Percentiles rank a stretch among this genome's conserved stretches.
phyloP scores from a whole-genome alignment of 2,888 invertebrate genomes.

The Cryptocheilus praepositus region DNA sequence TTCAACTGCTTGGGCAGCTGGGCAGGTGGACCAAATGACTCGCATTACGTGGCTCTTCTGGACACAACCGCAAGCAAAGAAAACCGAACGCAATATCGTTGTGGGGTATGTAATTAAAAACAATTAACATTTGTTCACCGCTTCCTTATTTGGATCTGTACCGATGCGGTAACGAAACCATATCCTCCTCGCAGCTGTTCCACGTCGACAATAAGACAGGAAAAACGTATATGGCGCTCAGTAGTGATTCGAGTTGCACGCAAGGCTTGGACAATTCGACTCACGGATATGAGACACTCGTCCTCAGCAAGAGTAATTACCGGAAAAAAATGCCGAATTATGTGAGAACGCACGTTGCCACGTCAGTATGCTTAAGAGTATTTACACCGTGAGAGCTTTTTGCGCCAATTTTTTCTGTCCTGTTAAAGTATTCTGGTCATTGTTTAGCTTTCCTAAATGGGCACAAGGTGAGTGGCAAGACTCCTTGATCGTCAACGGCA shows the following conservation, averaged over 20 bases:
- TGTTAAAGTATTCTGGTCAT: background rate
- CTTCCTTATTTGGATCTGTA: background rate
- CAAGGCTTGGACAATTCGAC: slow-evolving; percentile 77
- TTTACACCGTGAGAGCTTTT: background rate
- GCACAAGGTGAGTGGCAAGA: slow-evolving; percentile 81
- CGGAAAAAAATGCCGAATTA: slow-evolving; percentile 69
- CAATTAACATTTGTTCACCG: background rate
- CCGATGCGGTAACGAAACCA: background rate
- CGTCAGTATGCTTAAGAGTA: slow-evolving; percentile 59
- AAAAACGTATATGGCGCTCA: slow-evolving; percentile 78
- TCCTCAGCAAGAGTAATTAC: slow-evolving; percentile 73
- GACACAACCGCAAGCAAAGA: slow-evolving; percentile 75
- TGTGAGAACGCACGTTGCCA: slow-evolving; percentile 67
- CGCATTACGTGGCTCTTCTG: slow-evolving; percentile 78
- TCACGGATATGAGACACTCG: slow-evolving; percentile 78
- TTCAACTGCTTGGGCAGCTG: slow-evolving; percentile 82
- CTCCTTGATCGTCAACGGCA: slow-evolving; percentile 73
- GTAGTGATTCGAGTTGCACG: slow-evolving; percentile 81
- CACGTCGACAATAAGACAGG: slow-evolving; percentile 76
- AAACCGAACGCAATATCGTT: slow-evolving; percentile 78
- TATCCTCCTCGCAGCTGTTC: slow-evolving; percentile 73
- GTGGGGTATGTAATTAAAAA: slow-evolving; percentile 76
- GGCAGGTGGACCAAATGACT: slow-evolving; percentile 76
- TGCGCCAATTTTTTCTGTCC: too few species aligned
- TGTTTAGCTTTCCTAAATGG: slow-evolving; percentile 79